Base-by-base conservation (phyloP, 2,888 invertebrate genomes). In the Bhutanitis thaidina region DNA sequence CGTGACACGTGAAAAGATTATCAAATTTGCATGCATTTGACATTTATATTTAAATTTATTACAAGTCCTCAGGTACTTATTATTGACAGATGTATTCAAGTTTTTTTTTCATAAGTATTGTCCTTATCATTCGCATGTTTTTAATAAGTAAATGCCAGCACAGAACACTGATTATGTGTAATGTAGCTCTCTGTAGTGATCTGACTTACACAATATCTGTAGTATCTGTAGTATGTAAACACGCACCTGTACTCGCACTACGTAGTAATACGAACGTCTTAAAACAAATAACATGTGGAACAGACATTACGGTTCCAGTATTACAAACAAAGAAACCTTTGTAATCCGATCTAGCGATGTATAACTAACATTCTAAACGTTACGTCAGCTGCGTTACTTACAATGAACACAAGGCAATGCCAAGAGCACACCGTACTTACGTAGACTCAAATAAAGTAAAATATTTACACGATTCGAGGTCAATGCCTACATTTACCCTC, bases 361-460 rank as follows among this genome's bases (percentile, higher is more conserved):
- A 64, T 63, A 70, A 79, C 78, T 75, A 73, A 69, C 70, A 71
- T 68, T 68, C 70, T 71, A 62, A 68, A 60, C 60, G 62, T 60
- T 66, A 60, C 69, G 60, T 71, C 70, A 37, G 12, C 30, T 35
- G 48, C 58, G 54, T 53, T 57, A 54, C 53, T 48, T 45, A 55
- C 55, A 56, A 58, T 57, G 53, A 47, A 40, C 43, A 12, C n/a
- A 15, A 36, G 40, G 58, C 61, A 61, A 62, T 61, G 61, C 63
- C 59, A 59, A 62, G 62, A 58, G 49, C 52, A 49, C 25, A 44
- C 30, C 48, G 52, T 47, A 29, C 16, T 41, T 16, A 43, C 30
- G 29, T 43, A 35, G 39, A 34, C 34, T 32, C 34, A 34, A 16
- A 43, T 43, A n/a, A 43, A 43, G 38, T 50, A 44, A 44, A 50